Base-by-base conservation (phyloP, 2,113 vertebrate genomes). In the Urocynchramus pylzowi region DNA sequence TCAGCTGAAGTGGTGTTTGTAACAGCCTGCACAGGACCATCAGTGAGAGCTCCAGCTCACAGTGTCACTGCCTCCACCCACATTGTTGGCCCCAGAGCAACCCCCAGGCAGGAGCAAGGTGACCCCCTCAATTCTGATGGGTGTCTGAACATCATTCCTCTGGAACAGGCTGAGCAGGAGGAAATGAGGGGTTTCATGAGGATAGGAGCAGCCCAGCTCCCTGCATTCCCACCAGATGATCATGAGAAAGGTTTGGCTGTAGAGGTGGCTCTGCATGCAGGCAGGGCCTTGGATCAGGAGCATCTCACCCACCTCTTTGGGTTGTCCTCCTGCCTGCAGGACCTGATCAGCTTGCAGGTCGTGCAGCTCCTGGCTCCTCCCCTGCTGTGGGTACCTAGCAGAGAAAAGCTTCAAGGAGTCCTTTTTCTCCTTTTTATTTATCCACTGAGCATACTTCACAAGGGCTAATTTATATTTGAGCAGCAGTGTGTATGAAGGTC, bases 381-480 rank as follows among this genome's bases (percentile, higher is more conserved):
- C 49, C 68, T 70, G 39, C 31, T 73, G 13, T 8, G 26, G 37
- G n/a, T 52, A 74, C 49, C 42, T 47, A 73, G 60, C 37, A 59
- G 27, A 2, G 1, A 90, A 71, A 90, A 71, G 67, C 37, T 73
- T 92, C 67, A 93, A 61, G 80, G 47, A 84, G 60, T 52, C 52
- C 19, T 77, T 95, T 74, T 54, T 63, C n/a, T 92, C 79, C 52
- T 90, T 92, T 94, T 84, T 87, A 78, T 93, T 90, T 92, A 89
- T 39, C 84, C 50, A 87, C 49, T 35, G 84, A 56, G 49, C 3
- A 6, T 77, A 63, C 80, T 88, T 94, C 1, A 1, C 22, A 39
- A 64, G 42, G 63, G 33, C 89, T 94, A 85, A 95, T 95, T 96
- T 92, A 74, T 89, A 85, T 91, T 95, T 96, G 91, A 95, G 91